phyloP scores from a whole-genome alignment of 2,113 vertebrate species.

The Gambusia holbrooki region DNA sequence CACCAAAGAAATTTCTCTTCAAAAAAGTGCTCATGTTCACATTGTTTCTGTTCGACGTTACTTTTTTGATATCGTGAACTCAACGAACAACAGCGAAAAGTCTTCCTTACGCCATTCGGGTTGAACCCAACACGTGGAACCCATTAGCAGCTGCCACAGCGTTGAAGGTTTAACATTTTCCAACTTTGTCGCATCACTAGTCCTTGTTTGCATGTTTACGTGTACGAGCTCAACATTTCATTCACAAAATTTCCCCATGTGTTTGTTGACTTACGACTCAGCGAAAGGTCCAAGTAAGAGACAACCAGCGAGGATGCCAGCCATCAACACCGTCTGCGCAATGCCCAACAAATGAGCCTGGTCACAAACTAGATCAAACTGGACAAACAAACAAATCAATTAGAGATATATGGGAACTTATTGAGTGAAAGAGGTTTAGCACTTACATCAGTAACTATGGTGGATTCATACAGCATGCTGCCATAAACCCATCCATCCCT shows the following conservation, averaged over 20 bases:
- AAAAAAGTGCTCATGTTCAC: neutral
- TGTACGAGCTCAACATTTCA: too few relatives aligned
- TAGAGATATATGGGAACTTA: neutral
- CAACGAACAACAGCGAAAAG: too few relatives aligned
- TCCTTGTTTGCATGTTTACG: too few relatives aligned
- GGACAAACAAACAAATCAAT: neutral
- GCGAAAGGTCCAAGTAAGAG: conserved; percentile 74
- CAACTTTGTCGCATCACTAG: too few relatives aligned
- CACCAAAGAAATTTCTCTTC: neutral
- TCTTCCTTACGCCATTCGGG: too few relatives aligned
- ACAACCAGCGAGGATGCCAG: conserved; percentile 62
- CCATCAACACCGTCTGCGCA: conserved; percentile 65
- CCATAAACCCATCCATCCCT: conserved; percentile 81
- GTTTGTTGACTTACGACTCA: conserved; percentile 61
- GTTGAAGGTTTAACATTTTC: too few relatives aligned
- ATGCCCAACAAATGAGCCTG: conserved; percentile 47
- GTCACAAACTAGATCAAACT: conserved; percentile 76
- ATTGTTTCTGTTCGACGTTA: neutral
- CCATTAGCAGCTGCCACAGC: too few relatives aligned
- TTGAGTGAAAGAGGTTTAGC: neutral
- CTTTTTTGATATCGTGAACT: neutral
- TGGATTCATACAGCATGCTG: conserved; percentile 62
- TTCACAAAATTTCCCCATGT: too few relatives aligned
- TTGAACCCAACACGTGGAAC: too few relatives aligned
- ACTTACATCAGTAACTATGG: conserved; percentile 77